Percentiles rank a stretch among this genome's conserved stretches.
phyloP scores from a whole-genome alignment of 2,113 vertebrate genomes.

The Gyps fulvus region DNA sequence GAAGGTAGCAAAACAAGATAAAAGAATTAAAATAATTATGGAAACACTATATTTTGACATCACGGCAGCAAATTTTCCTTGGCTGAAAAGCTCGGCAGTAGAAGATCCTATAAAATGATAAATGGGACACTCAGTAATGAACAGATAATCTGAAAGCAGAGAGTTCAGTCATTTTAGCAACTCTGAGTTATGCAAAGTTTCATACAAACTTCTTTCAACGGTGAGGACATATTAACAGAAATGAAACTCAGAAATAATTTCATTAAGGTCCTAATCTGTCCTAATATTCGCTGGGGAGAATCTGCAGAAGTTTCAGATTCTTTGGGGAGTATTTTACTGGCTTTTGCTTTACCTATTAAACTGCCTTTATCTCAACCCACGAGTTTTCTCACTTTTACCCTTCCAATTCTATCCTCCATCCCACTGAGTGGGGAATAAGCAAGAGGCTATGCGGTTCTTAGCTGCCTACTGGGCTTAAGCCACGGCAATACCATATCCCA shows the following conservation, averaged over 20 bases:
- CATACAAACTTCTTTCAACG: neutral
- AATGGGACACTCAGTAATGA: neutral
- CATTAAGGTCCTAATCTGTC: neutral
- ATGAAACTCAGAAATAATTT: neutral
- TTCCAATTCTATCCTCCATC: neutral
- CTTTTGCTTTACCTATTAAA: neutral
- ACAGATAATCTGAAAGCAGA: neutral
- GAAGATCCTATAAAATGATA: neutral
- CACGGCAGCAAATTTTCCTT: neutral
- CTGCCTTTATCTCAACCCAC: neutral
- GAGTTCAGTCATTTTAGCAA: neutral
- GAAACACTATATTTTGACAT: neutral
- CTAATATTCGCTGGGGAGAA: neutral
- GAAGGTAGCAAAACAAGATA: neutral
- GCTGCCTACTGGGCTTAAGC: neutral
- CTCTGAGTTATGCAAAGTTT: neutral
- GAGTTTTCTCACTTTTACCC: neutral
- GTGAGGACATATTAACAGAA: neutral
- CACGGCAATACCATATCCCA: neutral
- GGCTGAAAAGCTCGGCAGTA: neutral
- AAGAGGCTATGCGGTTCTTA: fast-evolving
- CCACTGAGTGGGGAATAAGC: neutral
- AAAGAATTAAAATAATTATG: neutral
- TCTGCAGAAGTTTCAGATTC: neutral
- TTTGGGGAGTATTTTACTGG: neutral